Base-by-base conservation (phyloP, 1,140 invertebrate genomes). In the Caenorhabditis latens region DNA sequence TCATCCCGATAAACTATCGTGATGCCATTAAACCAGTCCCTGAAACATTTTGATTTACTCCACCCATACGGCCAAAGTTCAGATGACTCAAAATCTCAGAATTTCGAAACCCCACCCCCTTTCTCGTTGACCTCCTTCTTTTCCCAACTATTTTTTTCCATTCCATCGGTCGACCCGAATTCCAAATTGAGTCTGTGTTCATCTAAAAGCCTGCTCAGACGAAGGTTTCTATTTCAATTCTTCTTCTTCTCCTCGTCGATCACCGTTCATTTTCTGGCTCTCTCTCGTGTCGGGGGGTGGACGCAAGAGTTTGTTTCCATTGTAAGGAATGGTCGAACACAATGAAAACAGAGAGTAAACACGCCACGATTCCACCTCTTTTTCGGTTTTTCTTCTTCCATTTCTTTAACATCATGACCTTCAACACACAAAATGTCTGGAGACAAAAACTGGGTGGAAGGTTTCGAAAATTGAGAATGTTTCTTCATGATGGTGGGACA, bases 181-280 rank as follows among this genome's bases (percentile, higher is more conserved):
- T 71, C 71, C 71, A 79, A 50, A 50, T 79, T 53, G 71, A 79
- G 71, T 79, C 40, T 40, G 19, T 79, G 61, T 50, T 46, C 4
- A n/a, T 43, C 71, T 50, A 79, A 79, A 79, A 79, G 71, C 71
- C 71, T 79, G 46, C 71, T 79, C 42, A 79, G 46, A 43, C 71
- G 71, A 79, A 79, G 71, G 71, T 79, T 48, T 79, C 71, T 32
- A 79, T 79, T 79, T 79, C 71, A 79, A 79, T 79, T 79, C 46
- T 48, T 32, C 61, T 13, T 11, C n/a, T 21, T 71, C 5, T 71
- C 16, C 16, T n/a, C 16, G 4, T 16, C 43, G 42, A 43, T 46
- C 42, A 71, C 42, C 43, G 40, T 71, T 71, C 42, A 16, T 19
- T 46, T 48, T 19, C 1, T 11, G 1, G 21, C 65, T 71, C 65